A percentile compares a stretch with the other conserved stretches of the same genome.
phyloP scores from a whole-genome alignment of 2,113 vertebrate genomes.

The Gnathonemus longibarbis region DNA sequence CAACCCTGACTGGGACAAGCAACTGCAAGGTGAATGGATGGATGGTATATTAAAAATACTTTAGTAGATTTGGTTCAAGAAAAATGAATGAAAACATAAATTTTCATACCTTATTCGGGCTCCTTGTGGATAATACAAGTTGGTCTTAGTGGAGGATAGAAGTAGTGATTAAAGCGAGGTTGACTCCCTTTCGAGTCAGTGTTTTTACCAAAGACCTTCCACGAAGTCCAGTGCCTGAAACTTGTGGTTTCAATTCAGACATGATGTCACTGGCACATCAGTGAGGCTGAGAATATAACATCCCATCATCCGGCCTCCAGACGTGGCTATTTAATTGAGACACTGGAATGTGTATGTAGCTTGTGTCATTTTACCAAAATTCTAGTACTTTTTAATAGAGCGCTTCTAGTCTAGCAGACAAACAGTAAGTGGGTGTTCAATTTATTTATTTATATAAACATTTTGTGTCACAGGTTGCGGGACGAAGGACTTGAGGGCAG shows the following conservation, averaged over 20 bases:
- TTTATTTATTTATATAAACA: not conserved
- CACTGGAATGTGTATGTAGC: not conserved
- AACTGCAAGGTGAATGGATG: not conserved
- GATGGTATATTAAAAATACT: not conserved
- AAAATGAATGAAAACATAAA: not conserved
- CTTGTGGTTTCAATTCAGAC: not conserved
- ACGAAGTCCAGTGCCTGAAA: not conserved
- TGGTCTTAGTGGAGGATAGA: slow-evolving; percentile 31
- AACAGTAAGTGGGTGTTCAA: not conserved
- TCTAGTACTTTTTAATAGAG: not conserved
- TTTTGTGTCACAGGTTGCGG: not conserved
- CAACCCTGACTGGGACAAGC: not conserved
- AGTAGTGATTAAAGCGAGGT: slow-evolving; percentile 34
- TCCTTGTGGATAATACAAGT: slow-evolving; percentile 26
- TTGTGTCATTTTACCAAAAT: not conserved
- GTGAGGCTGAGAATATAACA: not conserved
- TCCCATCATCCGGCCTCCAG: not conserved
- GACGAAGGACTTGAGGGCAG: not conserved
- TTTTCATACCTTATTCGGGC: not conserved
- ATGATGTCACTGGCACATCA: slow-evolving; percentile 1
- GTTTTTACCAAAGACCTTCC: not conserved
- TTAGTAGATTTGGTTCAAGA: not conserved
- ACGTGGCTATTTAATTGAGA: not conserved
- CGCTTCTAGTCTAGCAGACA: not conserved
- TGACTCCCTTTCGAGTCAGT: not conserved